A percentile compares a stretch with the other conserved stretches of the same genome.
These are phyloP conservation scores for Zosterops japonicus DNA, from an alignment of 2,113 vertebrate species.

Conservation along the genomic window DNA sequence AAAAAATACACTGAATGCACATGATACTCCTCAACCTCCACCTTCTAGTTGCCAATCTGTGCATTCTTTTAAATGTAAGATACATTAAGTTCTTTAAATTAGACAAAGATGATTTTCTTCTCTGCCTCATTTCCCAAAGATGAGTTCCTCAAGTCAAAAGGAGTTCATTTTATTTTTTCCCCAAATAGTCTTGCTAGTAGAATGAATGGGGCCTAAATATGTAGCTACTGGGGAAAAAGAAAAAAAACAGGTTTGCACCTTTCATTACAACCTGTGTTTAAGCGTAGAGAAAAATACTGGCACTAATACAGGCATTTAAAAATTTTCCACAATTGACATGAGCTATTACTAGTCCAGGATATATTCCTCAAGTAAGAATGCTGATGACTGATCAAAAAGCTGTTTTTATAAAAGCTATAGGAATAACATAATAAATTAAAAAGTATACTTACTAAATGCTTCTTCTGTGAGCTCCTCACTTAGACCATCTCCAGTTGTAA, in stretches of 20 bases:
- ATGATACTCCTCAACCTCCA: background rate
- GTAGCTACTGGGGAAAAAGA: background rate
- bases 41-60: background rate
- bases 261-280: background rate
- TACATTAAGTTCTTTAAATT: background rate
- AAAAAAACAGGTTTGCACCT: background rate
- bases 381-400: background rate
- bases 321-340: background rate
- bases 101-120: background rate
- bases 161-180: background rate
- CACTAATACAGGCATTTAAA: background rate
- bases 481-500: constrained; percentile 83
- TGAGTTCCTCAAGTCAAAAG: background rate
- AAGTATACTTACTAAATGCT: constrained; percentile 87
- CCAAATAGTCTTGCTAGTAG: background rate
- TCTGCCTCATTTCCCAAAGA: background rate
- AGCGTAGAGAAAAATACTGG: background rate
- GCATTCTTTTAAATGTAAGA: background rate
- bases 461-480: constrained; percentile 95
- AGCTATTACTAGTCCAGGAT: background rate
- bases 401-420: background rate
- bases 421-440: background rate
- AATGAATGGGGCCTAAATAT: background rate
- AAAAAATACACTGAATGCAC: background rate
- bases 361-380: background rate